Conservation (phyloP, 1,140 invertebrate genomes). For the Vanessa atalanta region DNA sequence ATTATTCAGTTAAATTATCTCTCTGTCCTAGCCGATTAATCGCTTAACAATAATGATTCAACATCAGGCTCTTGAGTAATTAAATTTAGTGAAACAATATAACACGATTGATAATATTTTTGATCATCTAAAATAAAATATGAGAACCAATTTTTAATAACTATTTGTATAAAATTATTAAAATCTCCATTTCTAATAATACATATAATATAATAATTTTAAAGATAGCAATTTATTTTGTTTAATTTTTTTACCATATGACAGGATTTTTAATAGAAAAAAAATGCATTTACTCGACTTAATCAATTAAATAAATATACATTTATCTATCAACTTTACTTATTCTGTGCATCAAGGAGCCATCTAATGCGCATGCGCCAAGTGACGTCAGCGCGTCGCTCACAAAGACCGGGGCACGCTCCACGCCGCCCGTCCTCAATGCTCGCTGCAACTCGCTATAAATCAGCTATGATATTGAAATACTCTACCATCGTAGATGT, state of each 20-base stretch:
- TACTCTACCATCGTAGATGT: not conserved
- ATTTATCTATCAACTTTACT: slow-evolving; percentile 42
- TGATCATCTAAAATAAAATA: too few relatives aligned
- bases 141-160: too few relatives aligned
- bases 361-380: slow-evolving; percentile 61
- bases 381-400: slow-evolving; percentile 70
- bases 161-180: too few relatives aligned
- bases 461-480: slow-evolving; percentile 36
- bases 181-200: too few relatives aligned
- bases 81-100: too few relatives aligned
- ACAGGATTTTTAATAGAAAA: not conserved
- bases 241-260: too few relatives aligned
- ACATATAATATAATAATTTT: too few relatives aligned
- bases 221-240: too few relatives aligned
- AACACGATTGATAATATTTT: not conserved
- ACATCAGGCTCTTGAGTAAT: too few relatives aligned
- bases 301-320: not conserved
- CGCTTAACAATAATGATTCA: too few relatives aligned
- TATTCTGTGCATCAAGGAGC: slow-evolving; percentile 67
- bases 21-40: too few relatives aligned
- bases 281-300: not conserved
- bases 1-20: too few relatives aligned
- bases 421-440: slow-evolving; percentile 44
- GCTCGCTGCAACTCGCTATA: slow-evolving; percentile 38
- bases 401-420: slow-evolving; percentile 49